Conservation (phyloP, 2,113 vertebrate species). For the Tringa solitaria region DNA sequence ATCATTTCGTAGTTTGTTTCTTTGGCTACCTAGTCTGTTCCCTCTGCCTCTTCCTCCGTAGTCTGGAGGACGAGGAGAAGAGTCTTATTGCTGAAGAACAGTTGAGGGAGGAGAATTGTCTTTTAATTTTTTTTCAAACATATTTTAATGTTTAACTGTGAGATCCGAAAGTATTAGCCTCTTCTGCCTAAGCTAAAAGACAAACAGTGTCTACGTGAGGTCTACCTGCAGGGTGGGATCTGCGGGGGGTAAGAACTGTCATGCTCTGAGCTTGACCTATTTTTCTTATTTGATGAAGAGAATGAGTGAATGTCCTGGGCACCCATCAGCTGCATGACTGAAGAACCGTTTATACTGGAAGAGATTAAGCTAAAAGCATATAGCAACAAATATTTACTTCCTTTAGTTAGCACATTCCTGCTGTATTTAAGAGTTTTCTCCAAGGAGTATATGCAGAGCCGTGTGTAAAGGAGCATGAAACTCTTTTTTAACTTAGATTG, state of each 20-base stretch:
- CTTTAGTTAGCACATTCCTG: not conserved
- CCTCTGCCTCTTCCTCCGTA: not conserved
- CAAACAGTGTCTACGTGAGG: not conserved
- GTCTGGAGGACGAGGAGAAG: not conserved
- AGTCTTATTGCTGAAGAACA: not conserved
- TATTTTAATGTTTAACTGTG: not conserved
- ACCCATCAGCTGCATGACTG: not conserved
- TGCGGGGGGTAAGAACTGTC: not conserved
- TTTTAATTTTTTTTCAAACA: not conserved
- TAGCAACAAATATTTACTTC: constrained; percentile 15
- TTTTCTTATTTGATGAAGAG: constrained; percentile 7
- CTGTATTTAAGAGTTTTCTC: not conserved
- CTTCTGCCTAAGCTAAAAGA: not conserved
- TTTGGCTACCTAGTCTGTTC: not conserved
- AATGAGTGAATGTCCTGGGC: not conserved
- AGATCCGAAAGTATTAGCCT: not conserved
- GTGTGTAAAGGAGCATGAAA: not conserved
- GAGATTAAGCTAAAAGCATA: not conserved
- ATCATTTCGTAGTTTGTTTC: not conserved
- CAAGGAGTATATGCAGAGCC: not conserved
- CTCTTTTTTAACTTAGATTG: not conserved
- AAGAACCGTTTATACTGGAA: not conserved
- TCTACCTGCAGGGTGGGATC: not conserved
- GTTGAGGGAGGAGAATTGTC: not conserved
- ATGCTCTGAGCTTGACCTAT: not conserved